A percentile compares a stretch with the other conserved stretches of the same genome.
phyloP scores from a whole-genome alignment of 1,140 invertebrate genomes.

The Dinoponera quadriceps region DNA sequence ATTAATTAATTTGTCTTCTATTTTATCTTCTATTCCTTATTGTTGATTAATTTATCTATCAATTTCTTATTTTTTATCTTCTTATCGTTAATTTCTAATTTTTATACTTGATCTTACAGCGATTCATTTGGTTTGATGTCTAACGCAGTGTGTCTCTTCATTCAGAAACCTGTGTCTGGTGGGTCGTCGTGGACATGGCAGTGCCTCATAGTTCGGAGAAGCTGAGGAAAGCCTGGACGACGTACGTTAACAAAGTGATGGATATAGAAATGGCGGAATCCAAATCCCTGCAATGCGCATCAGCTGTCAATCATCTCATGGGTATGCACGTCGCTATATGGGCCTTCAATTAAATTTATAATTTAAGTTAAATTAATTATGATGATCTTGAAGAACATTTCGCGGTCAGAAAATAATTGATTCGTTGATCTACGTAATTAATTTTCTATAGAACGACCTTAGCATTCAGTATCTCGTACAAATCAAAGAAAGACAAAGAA shows the following conservation, averaged over 20 bases:
- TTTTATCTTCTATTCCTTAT: not conserved
- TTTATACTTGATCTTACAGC: not conserved
- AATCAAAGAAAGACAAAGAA: too few relatives aligned
- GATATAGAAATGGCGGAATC: slow-evolving; percentile 82
- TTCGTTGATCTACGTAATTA: too few relatives aligned
- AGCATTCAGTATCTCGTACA: too few relatives aligned
- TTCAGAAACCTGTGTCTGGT: slow-evolving; percentile 89
- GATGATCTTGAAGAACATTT: too few relatives aligned
- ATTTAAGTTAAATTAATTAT: too few relatives aligned
- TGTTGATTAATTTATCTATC: not conserved
- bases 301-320: slow-evolving; percentile 88
- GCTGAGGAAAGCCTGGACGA: slow-evolving; percentile 81
- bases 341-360: too few relatives aligned
- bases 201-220: slow-evolving; percentile 88
- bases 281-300: slow-evolving; percentile 88
- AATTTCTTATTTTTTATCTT: slow-evolving; percentile 21
- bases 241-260: slow-evolving; percentile 80
- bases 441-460: too few relatives aligned
- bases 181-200: slow-evolving; percentile 88
- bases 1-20: too few relatives aligned
- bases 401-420: too few relatives aligned
- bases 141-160: not conserved
- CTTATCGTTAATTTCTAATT: not conserved
- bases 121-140: not conserved
- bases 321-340: slow-evolving; percentile 84